Conservation (phyloP, 2,888 invertebrate genomes). For the Drosophila niveifrons region DNA sequence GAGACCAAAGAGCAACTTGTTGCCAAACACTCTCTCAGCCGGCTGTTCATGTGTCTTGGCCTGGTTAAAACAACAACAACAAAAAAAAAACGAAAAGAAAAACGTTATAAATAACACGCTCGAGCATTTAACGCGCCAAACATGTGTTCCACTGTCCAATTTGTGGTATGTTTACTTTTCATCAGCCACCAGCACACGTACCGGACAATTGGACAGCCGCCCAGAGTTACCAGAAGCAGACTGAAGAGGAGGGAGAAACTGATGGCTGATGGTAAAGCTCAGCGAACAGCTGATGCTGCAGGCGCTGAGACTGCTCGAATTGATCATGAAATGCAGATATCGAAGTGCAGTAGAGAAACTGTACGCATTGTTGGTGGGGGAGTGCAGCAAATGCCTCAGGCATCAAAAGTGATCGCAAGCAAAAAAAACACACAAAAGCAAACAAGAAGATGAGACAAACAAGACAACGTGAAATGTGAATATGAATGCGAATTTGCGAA, state of each 20-base stretch:
- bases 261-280: slow-evolving; percentile 19
- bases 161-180: slow-evolving; percentile 81
- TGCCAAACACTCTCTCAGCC: slow-evolving; percentile 44
- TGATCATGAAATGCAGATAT: slow-evolving; percentile 68
- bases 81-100: slow-evolving; percentile 44
- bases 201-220: background rate
- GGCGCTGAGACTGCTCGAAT: slow-evolving; percentile 29
- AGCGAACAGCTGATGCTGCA: slow-evolving; percentile 20
- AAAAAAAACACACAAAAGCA: background rate
- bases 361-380: slow-evolving; percentile 11
- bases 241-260: slow-evolving; percentile 1
- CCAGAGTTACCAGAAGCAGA: background rate
- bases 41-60: slow-evolving; percentile 49
- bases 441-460: slow-evolving; percentile 29
- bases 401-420: slow-evolving; percentile 4
- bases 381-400: slow-evolving; percentile 6
- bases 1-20: slow-evolving; percentile 44
- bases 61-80: slow-evolving; percentile 52
- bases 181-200: slow-evolving; percentile 55
- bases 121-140: slow-evolving; percentile 82
- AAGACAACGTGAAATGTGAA: slow-evolving; percentile 30
- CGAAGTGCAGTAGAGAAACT: slow-evolving; percentile 12
- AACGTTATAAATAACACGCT: slow-evolving; percentile 80
- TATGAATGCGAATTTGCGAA: slow-evolving; percentile 24
- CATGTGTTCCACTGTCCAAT: slow-evolving; percentile 82